Base-by-base conservation (phyloP, 1,140 invertebrate genomes). In the Drosophila mojavensis region DNA sequence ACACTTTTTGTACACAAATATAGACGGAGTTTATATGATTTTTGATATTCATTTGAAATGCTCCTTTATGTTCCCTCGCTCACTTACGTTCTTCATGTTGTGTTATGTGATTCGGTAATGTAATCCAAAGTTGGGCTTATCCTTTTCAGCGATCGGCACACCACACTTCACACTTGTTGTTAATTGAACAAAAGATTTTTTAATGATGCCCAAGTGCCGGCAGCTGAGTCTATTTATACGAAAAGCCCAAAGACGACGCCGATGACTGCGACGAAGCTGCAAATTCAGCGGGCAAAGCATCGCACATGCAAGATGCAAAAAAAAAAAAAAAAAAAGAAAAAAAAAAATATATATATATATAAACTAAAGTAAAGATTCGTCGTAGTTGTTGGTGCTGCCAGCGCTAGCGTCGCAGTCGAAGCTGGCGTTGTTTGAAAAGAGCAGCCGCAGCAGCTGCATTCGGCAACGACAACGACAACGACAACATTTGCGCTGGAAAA, bases 181-280 rank as follows among this genome's bases (percentile, higher is more conserved):
- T 90, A 90, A 91, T 89, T 91, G 90, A 90, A 90, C 83, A 81
- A 85, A 79, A 65, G 90, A 78, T 90, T 85, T 85, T 76, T 91
- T 91, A 91, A 91, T 91, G 90, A 91, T 91, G 74, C 88, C 90
- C 66, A 82, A 82, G 58, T 91, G 81, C 86, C 86, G 86, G 86
- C 83, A 85, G 78, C 68, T 78, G 78, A 81, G 76, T 76, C 81
- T 91, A 91, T 91, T 91, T 91, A 91, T 91, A 91, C 80, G 60
- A 76, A 88, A 86, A 74, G 60, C 68, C 58, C 65, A 74, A 48
- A 73, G 62, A 65, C 67, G 50, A 26, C 17, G 11, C 7, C 73
- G 64, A 68, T 53, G 15, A 10, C 62, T 62, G 55, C 53, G 68
- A 62, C 73, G 66, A 51, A 20, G 51, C 65, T 79, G 73, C 65